A percentile compares a stretch with the other conserved stretches of the same genome.
Conservation (phyloP, 2,797 vertebrate genomes). For the Hylomyscus alleni region DNA sequence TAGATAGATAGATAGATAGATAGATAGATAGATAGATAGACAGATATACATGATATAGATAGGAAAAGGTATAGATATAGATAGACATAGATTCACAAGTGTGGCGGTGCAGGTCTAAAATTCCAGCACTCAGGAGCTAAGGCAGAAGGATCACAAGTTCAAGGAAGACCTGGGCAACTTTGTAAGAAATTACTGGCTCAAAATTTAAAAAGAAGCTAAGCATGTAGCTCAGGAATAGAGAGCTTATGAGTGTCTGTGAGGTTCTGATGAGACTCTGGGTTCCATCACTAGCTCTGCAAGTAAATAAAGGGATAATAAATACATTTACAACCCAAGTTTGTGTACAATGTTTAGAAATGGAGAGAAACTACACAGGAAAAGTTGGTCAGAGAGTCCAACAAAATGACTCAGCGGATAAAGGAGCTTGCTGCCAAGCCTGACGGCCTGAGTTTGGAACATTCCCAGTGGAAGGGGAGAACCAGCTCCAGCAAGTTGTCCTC, state of each 20-base stretch:
- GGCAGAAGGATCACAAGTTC: not conserved
- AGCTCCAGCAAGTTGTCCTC: not conserved
- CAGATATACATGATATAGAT: not conserved
- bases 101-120: not conserved
- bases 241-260: not conserved
- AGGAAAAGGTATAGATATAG: not conserved
- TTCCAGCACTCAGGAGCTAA: not conserved
- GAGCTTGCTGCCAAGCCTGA: not conserved
- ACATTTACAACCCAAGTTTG: not conserved
- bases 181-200: not conserved
- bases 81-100: not conserved
- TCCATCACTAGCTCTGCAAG: not conserved
- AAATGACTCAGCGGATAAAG: not conserved
- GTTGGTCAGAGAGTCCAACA: too few relatives aligned
- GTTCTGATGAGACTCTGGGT: not conserved
- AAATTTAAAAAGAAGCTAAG: not conserved
- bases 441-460: not conserved
- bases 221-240: not conserved
- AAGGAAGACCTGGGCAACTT: not conserved
- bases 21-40: not conserved
- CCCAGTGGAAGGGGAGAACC: not conserved
- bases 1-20: not conserved
- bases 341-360: not conserved
- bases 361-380: not conserved
- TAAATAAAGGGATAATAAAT: not conserved